Evolutionary conservation across 2,888 invertebrate species (phyloP).

Genomic region (Spialia ferax): DNA sequence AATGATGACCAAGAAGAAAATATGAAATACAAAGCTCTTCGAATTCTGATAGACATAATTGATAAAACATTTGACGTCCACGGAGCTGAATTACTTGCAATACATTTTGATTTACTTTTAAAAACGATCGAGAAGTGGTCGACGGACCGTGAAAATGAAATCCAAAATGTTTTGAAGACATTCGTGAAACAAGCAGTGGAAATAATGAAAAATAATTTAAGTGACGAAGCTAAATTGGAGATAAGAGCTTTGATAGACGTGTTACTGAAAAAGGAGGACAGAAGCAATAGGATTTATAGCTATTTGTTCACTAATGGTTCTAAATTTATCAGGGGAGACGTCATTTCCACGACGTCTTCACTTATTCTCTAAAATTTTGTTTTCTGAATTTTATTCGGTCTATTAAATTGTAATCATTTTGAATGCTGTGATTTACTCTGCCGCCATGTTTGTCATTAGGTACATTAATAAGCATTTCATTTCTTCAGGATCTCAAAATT

Average conservation of each 20-base stretch:
- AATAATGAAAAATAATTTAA: conserved; percentile 50
- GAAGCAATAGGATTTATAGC: conserved; percentile 40
- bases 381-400: neutral
- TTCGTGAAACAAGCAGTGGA: conserved; percentile 50
- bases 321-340: conserved; percentile 46
- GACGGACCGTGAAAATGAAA: conserved; percentile 32
- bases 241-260: conserved; percentile 54
- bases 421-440: no score
- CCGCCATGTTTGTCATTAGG: no score
- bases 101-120: conserved; percentile 50
- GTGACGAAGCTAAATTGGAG: conserved; percentile 50
- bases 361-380: conserved; percentile 8
- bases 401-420: neutral
- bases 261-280: conserved; percentile 48
- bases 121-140: conserved; percentile 50
- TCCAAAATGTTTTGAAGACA: conserved; percentile 45
- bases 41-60: conserved; percentile 59
- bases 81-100: conserved; percentile 48
- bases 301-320: conserved; percentile 56
- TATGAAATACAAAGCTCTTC: conserved; percentile 51
- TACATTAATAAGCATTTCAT: no score
- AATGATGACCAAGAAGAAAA: conserved; percentile 42
- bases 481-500: no score
- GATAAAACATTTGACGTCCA: conserved; percentile 53
- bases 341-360: conserved; percentile 4